Conservation (phyloP, 2,797 vertebrate species). For the Steatocranus sp. region DNA sequence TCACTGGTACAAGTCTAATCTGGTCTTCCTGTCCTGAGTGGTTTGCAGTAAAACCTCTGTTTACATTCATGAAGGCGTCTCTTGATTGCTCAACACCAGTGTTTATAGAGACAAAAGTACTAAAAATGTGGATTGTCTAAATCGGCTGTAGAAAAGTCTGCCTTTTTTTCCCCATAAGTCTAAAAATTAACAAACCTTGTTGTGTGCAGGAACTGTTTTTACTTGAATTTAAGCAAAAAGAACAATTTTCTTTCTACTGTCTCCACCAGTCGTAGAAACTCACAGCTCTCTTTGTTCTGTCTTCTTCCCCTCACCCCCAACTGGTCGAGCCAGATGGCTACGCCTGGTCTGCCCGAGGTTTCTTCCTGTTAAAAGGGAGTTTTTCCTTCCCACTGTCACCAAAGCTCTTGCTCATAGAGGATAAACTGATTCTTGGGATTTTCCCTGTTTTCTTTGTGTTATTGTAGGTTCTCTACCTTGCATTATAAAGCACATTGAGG, state of each 20-base stretch:
- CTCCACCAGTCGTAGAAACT: accelerated
- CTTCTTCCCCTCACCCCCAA: not conserved
- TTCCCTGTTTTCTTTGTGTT: not conserved
- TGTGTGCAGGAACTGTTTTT: not conserved
- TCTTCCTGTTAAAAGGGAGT: not conserved
- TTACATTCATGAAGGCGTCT: not conserved
- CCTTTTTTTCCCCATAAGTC: not conserved
- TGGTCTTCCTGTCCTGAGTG: not conserved
- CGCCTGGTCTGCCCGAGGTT: not conserved
- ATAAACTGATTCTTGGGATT: not conserved
- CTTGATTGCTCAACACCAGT: not conserved
- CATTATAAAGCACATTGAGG: not conserved
- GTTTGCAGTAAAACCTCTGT: not conserved
- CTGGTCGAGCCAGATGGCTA: accelerated
- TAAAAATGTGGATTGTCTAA: not conserved
- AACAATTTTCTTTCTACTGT: not conserved
- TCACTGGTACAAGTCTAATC: not conserved
- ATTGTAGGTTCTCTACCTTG: not conserved
- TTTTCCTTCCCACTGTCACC: not conserved
- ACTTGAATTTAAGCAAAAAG: not conserved
- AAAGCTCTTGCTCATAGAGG: not conserved
- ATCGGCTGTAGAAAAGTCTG: not conserved
- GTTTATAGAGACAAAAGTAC: not conserved
- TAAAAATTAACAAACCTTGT: not conserved
- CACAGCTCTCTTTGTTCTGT: not conserved